Evolutionary conservation across 1,140 invertebrate genomes (phyloP).

Genomic region (Sarcophaga bullata): DNA sequence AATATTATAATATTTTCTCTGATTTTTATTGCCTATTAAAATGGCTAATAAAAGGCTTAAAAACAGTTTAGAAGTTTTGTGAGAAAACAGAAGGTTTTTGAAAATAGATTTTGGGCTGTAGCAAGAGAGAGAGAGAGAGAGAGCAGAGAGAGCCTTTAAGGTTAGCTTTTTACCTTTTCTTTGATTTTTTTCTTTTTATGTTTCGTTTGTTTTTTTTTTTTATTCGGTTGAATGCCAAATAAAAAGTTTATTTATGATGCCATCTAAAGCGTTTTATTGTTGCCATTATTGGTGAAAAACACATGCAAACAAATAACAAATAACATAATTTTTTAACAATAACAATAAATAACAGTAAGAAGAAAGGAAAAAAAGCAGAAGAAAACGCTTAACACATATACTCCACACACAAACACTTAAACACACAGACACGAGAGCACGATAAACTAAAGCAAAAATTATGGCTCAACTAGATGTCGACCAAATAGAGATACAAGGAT

Average conservation of each 20-base stretch:
- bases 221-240: background rate
- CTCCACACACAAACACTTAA: background rate
- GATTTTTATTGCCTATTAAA: no score
- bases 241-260: slow-evolving; percentile 25
- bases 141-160: no score
- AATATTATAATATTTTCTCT: no score
- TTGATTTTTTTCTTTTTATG: no score
- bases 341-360: background rate
- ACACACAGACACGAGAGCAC: background rate
- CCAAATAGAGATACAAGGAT: slow-evolving; percentile 19
- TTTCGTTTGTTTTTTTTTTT: no score
- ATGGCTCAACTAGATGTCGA: slow-evolving; percentile 26
- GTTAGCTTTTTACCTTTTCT: no score
- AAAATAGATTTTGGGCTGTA: no score
- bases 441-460: background rate
- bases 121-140: no score
- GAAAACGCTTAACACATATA: background rate
- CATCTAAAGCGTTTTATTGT: slow-evolving; percentile 35
- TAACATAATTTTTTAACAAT: slow-evolving; percentile 21
- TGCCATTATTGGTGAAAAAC: slow-evolving; percentile 13
- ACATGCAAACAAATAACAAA: slow-evolving; percentile 35
- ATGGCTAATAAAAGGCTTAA: no score
- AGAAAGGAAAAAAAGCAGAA: background rate
- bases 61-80: no score
- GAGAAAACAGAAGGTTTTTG: no score